A percentile compares a stretch with the other conserved stretches of the same genome.
Evolutionary conservation across 1,140 invertebrate species (phyloP).

Genomic region (Lerema accius): DNA sequence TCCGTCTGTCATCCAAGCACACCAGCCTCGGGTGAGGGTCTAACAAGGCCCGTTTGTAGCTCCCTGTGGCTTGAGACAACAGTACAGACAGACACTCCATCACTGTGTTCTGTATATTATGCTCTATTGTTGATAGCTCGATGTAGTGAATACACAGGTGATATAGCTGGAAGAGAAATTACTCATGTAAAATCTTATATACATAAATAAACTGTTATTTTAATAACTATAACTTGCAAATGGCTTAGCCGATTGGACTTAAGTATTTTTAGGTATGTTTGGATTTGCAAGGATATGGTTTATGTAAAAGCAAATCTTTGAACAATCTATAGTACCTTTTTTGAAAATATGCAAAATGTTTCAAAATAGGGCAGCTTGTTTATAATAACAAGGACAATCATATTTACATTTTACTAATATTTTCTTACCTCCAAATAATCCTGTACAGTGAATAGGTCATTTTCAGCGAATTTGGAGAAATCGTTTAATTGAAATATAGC

Average conservation of each 20-base stretch:
- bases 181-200: too few species aligned
- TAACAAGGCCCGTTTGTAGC: constrained; percentile 84
- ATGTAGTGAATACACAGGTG: constrained; percentile 90
- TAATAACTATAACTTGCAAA: too few species aligned
- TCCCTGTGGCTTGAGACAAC: constrained; percentile 85
- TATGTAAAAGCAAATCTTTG: too few species aligned
- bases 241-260: too few species aligned
- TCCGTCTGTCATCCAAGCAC: constrained; percentile 70
- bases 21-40: constrained; percentile 81
- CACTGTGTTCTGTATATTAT: constrained; percentile 92
- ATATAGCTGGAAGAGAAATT: constrained; percentile 88
- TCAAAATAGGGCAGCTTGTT: too few species aligned
- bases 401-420: too few species aligned
- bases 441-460: constrained; percentile 64
- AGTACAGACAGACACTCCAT: constrained; percentile 91
- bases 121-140: constrained; percentile 86
- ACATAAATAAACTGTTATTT: too few species aligned
- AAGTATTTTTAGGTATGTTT: too few species aligned
- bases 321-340: too few species aligned
- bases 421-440: constrained; percentile 68
- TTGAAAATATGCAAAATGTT: too few species aligned
- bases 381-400: too few species aligned
- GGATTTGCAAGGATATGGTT: too few species aligned
- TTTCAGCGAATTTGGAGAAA: constrained; percentile 61
- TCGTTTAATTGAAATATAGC: constrained; percentile 71